Evolutionary conservation across 2,113 vertebrate genomes (phyloP), one percentile per base, ranked within the genome.

Genomic region (Perca fluviatilis): DNA sequence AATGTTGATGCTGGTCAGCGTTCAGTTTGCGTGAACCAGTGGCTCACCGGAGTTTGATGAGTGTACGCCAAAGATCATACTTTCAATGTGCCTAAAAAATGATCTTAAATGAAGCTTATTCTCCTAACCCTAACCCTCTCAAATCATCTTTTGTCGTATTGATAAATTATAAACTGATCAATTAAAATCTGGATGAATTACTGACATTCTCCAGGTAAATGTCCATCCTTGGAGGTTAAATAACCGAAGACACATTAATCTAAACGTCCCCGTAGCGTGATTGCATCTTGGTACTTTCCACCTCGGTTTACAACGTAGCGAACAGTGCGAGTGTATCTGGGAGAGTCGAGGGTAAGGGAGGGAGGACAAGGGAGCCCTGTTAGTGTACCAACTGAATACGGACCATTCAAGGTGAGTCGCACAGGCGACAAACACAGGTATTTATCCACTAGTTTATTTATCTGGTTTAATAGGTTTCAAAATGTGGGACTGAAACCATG

Each of bases 301-400:
- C 40, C 21, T 46, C 30, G 67, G 58, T 74, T 65, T 61, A 67
- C 18, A 57, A 65, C 23, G 10, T 54, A 43, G 23, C 3, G 6
- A 74, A 23, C 50, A 3, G 77, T 60, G 60, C 66, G 82, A 71
- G 40, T 70, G 74, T 64, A 72, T 84, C 16, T 51, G 77, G 30
- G 54, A 36, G 75, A 43, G 65, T 33, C 4, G 11, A 50, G n/a
- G 69, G 71, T 1, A n/a, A 1, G 27, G 27, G 27, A n/a, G 51
- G 1, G 60, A 77, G 80, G 76, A 91, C 85, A 91, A 86, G 66
- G 49, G 84, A 68, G 30, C 14, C 75, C 78, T 90, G 83, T 92
- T 36, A 21, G 50, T 1, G 33, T 3, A 5, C 15, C 1, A 30
- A 0, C 63, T 86, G 56, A 90, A 83, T 77, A 78, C 83, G 5